phyloP scores from a whole-genome alignment of 2,113 vertebrate species.

The Progne subis region DNA sequence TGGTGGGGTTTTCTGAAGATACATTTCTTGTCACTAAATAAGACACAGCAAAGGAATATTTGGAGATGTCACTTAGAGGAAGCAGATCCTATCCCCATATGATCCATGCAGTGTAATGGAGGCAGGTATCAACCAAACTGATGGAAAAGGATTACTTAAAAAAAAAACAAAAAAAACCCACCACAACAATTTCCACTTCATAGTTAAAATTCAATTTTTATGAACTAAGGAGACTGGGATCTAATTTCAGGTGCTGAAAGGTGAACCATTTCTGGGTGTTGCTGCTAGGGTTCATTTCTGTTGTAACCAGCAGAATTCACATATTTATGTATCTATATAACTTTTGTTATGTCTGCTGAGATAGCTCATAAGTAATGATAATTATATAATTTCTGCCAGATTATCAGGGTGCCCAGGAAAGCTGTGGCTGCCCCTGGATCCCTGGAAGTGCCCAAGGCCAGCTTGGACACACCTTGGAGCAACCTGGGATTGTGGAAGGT shows the following conservation, averaged over 20 bases:
- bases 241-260: background rate
- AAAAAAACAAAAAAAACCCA: no score
- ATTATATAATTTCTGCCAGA: background rate
- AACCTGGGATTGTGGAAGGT: rapidly evolving
- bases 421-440: background rate
- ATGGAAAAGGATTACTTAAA: background rate
- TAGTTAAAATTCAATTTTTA: background rate
- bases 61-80: background rate
- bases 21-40: background rate
- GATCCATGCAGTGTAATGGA: background rate
- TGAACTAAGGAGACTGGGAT: background rate
- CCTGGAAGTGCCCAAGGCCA: background rate
- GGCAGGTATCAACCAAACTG: background rate
- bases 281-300: background rate
- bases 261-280: background rate
- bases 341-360: background rate
- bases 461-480: rapidly evolving
- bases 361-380: background rate
- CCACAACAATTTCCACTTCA: background rate
- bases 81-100: background rate
- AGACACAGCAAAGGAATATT: background rate
- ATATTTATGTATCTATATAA: background rate
- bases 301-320: background rate
- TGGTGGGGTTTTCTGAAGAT: background rate
- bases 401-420: background rate